These are phyloP conservation scores for Dicaeum eximium DNA, from an alignment of 2,113 vertebrate species.

Conservation along the genomic window DNA sequence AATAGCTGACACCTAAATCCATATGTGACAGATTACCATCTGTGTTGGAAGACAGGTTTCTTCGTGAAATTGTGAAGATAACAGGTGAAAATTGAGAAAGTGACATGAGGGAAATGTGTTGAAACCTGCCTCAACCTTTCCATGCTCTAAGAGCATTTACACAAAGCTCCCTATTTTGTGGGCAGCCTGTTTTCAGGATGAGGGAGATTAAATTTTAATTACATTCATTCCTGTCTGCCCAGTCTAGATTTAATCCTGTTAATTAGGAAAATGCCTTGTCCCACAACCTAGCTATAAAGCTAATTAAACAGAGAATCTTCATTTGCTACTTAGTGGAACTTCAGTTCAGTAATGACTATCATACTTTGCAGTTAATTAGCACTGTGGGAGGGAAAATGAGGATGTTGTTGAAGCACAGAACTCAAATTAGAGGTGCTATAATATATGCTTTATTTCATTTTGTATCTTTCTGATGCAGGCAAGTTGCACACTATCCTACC, in stretches of 20 bases:
- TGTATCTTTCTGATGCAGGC: neutral
- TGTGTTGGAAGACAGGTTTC: slow-evolving; percentile 52
- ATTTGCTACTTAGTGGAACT: slow-evolving; percentile 27
- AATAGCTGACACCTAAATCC: slow-evolving; percentile 64
- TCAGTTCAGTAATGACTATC: slow-evolving; percentile 27
- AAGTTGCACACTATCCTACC: neutral
- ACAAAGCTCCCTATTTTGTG: slow-evolving; percentile 32
- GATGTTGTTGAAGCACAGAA: neutral
- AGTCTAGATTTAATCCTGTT: slow-evolving; percentile 36
- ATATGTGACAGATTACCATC: slow-evolving; percentile 59
- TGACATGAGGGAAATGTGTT: slow-evolving; percentile 57
- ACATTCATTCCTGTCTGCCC: slow-evolving; percentile 37
- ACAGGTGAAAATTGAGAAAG: slow-evolving; percentile 64
- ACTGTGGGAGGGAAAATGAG: slow-evolving; percentile 17
- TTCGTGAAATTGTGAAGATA: slow-evolving; percentile 32
- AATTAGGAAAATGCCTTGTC: slow-evolving; percentile 42
- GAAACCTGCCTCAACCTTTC: slow-evolving; percentile 52
- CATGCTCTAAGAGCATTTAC: slow-evolving; percentile 28
- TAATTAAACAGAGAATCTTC: slow-evolving; percentile 41
- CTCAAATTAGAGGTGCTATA: neutral
- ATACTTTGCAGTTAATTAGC: slow-evolving; percentile 42
- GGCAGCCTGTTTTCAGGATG: slow-evolving; percentile 27
- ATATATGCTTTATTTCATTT: neutral
- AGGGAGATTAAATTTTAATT: slow-evolving; percentile 55
- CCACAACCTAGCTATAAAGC: slow-evolving; percentile 1